Evolutionary conservation across 2,113 vertebrate genomes (phyloP).

Genomic region (Muntiacus reevesi): DNA sequence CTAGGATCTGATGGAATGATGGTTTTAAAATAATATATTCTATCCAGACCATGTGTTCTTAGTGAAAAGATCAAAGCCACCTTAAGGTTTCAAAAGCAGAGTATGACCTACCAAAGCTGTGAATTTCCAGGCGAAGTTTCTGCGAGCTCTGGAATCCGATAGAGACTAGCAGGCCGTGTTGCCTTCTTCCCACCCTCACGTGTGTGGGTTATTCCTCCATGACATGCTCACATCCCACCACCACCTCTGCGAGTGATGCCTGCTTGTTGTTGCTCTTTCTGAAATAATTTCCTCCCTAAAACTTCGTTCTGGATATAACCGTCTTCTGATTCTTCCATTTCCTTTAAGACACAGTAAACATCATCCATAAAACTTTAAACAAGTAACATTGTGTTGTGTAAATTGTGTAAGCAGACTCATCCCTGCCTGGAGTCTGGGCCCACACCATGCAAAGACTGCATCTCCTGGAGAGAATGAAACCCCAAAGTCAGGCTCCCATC

Average conservation of each 20-base stretch:
- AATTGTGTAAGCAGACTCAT: background rate
- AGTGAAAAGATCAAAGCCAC: background rate
- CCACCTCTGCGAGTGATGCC: background rate
- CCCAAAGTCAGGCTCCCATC: background rate
- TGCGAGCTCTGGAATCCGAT: background rate
- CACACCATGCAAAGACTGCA: background rate
- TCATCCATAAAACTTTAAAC: background rate
- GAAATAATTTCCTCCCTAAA: slow-evolving; percentile 12
- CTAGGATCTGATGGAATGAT: background rate
- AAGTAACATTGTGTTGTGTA: background rate
- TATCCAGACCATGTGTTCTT: background rate
- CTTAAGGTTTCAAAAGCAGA: background rate
- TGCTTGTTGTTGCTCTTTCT: background rate
- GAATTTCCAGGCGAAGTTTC: background rate
- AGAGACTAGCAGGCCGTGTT: background rate
- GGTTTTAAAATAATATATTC: slow-evolving; percentile 43
- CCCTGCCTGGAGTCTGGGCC: background rate
- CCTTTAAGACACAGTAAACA: background rate
- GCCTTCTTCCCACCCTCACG: background rate
- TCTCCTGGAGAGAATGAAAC: background rate
- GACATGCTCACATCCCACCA: background rate
- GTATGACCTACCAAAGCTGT: background rate
- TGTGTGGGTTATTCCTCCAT: background rate
- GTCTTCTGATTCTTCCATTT: background rate
- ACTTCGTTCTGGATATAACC: background rate